Base-by-base conservation (phyloP, 2,888 invertebrate species). In the Drosophila borborema region DNA sequence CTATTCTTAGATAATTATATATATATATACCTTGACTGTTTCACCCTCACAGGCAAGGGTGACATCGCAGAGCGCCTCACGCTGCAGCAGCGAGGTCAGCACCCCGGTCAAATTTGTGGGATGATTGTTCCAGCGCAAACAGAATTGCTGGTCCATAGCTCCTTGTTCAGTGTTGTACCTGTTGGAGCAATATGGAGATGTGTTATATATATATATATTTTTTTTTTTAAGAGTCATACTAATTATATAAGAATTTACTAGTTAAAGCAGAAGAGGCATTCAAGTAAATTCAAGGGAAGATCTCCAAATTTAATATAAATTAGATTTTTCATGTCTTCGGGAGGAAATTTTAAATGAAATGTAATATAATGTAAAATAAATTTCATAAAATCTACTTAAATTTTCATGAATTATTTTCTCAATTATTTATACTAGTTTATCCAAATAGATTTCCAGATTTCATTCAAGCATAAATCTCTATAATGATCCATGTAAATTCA, bases 111-210 rank as follows among this genome's bases (percentile, higher is more conserved):
- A 95, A 94, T 97, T 97, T 94, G 95, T 96, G 93, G 97, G 97
- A 95, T 97, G 97, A 95, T 97, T 98, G 95, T 97, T 97, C 97
- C 97, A 98, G 95, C 97, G 96, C 94, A 98, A 95, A 94, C 97
- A 97, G 94, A 97, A 98, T 95, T 97, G 97, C 92, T 94, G 94
- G 92, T 94, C 94, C 93, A 94, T 95, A 96, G 96, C 93, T 93
- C 93, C 93, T 93, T 93, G 93, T 92, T 93, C 93, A 92, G 93
- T 93, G 92, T 92, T 92, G 93, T 92, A 93, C 92, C 93, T 93
- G 73, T 10, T 76, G 65, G 0, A 16, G 2, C 2, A 14, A 31
- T 6, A 0, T 1, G 18, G 0, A 9, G 2, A 0, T 41, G n/a
- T 5, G 46, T 77, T 31, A 59, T 20, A 14, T 3, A 9, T 23